phyloP scores from a whole-genome alignment of 2,797 vertebrate species.

The Urophycis tenuis region DNA sequence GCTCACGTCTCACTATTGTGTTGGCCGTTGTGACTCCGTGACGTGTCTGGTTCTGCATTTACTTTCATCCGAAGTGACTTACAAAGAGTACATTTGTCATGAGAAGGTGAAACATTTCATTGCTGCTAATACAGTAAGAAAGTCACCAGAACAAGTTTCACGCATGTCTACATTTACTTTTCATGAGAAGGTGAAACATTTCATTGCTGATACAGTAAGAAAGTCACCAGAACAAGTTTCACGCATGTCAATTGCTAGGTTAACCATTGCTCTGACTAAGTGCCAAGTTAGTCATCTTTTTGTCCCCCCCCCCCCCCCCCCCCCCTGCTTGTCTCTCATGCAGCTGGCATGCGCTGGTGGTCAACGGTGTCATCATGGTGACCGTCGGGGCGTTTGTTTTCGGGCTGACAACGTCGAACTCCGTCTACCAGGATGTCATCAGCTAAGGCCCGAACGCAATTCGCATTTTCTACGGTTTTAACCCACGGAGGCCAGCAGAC shows the following conservation, averaged over 20 bases:
- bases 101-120: too few relatives aligned
- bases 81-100: too few relatives aligned
- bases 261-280: too few relatives aligned
- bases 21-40: not conserved
- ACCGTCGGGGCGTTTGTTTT: constrained; percentile 90
- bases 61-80: not conserved
- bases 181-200: too few relatives aligned
- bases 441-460: constrained; percentile 33
- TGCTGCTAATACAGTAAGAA: too few relatives aligned
- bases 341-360: constrained; percentile 84
- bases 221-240: too few relatives aligned
- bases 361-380: constrained; percentile 82
- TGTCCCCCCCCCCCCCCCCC: too few relatives aligned
- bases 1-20: not conserved
- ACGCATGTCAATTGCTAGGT: too few relatives aligned
- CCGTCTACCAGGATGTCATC: constrained; percentile 75
- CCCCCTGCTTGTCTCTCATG: constrained; percentile 13
- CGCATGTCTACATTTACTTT: too few relatives aligned
- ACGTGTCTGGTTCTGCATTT: not conserved
- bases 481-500: not conserved
- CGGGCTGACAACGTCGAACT: constrained; percentile 90
- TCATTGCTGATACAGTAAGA: too few relatives aligned
- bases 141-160: too few relatives aligned
- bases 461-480: not conserved
- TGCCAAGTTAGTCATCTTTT: too few relatives aligned